These are phyloP conservation scores for Noctua pronuba DNA, from an alignment of 2,888 invertebrate genomes.

Conservation along the genomic window DNA sequence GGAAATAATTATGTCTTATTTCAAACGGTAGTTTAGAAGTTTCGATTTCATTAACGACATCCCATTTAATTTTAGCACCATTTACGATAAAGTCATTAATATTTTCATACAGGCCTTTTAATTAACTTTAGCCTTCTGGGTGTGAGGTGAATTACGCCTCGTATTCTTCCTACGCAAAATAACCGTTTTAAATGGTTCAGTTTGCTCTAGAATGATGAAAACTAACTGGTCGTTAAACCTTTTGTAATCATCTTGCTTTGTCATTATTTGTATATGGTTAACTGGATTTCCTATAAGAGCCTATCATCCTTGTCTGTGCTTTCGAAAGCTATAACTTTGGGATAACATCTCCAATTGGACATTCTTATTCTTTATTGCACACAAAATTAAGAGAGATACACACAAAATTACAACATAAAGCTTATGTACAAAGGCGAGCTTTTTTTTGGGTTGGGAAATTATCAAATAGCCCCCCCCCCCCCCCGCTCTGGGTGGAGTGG, in stretches of 20 bases:
- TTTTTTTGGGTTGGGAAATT: too few species aligned
- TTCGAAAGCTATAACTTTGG: not conserved
- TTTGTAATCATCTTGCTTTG: slow-evolving; percentile 37
- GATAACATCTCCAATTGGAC: not conserved
- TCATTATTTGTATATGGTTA: not conserved
- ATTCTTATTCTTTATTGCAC: too few species aligned
- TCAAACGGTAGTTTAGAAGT: slow-evolving; percentile 9
- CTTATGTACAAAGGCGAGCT: too few species aligned
- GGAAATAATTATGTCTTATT: slow-evolving; percentile 34
- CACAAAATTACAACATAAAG: too few species aligned
- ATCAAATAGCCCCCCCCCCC: too few species aligned
- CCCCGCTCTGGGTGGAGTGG: too few species aligned
- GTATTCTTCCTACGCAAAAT: slow-evolving; percentile 43
- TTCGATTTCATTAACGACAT: slow-evolving; percentile 40
- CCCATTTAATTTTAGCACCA: slow-evolving; percentile 19
- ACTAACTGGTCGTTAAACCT: slow-evolving; percentile 7
- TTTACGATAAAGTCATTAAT: slow-evolving; percentile 44
- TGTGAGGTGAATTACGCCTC: slow-evolving; percentile 13
- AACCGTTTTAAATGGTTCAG: slow-evolving; percentile 20
- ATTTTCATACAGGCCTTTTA: slow-evolving; percentile 43
- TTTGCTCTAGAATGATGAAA: slow-evolving; percentile 27
- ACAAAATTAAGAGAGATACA: too few species aligned
- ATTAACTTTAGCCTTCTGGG: slow-evolving; percentile 22
- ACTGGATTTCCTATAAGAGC: not conserved
- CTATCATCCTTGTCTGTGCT: not conserved